Percentiles rank a stretch among this genome's conserved stretches.
Conservation (phyloP, 1,140 invertebrate species). For the Caenorhabditis briggsae region DNA sequence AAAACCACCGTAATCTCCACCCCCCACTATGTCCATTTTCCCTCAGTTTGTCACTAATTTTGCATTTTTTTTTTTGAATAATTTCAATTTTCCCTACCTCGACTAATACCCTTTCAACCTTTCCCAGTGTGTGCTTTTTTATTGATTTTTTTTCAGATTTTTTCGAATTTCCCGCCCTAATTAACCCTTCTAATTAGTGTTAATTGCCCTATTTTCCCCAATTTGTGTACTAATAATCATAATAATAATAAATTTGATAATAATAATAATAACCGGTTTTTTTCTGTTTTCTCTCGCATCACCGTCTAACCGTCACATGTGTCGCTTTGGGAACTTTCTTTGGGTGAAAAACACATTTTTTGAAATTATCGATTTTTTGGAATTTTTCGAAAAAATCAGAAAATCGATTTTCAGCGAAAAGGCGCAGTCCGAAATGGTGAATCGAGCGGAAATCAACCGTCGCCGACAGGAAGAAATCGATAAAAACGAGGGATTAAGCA, state of each 20-base stretch:
- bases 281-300: too few relatives aligned
- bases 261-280: too few relatives aligned
- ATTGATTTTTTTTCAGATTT: too few relatives aligned
- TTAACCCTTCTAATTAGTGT: too few relatives aligned
- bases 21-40: not conserved
- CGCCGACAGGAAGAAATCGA: constrained; percentile 36
- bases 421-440: constrained; percentile 21
- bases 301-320: not conserved
- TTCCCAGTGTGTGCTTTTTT: not conserved
- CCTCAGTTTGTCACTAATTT: not conserved
- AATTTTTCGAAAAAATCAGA: not conserved
- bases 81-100: not conserved
- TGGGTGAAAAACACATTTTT: not conserved
- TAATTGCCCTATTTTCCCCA: too few relatives aligned
- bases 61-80: not conserved
- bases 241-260: too few relatives aligned
- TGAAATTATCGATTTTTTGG: not conserved
- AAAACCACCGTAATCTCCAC: too few relatives aligned
- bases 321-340: constrained; percentile 12
- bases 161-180: too few relatives aligned
- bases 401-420: constrained; percentile 29
- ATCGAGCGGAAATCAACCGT: not conserved
- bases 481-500: not conserved
- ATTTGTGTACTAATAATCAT: too few relatives aligned
- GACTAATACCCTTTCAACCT: constrained; percentile 9